Base-by-base conservation (phyloP, 2,888 invertebrate species). In the Kuschelorhynchus macadamiae region DNA sequence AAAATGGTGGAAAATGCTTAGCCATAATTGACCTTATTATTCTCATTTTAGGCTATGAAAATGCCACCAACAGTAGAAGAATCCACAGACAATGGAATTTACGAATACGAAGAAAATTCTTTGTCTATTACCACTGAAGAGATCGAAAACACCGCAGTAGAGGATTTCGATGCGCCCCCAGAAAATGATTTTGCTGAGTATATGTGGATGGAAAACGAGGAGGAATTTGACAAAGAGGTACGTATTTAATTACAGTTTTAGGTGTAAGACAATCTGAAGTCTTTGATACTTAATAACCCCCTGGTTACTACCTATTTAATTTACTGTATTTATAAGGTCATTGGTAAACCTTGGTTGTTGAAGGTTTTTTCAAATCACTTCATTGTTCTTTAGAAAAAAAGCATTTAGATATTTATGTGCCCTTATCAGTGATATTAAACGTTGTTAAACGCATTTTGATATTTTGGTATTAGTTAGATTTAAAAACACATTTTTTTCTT, bases 181-280 rank as follows among this genome's bases (percentile, higher is more conserved):
- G 89, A 87, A 49, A 89, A 89, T 62, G 95, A 95, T 83, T 96
- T 95, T 81, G 92, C 93, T 0, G 95, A 96, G 78, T 95, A 95
- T 80, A 88, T 95, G 87, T 96, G 96, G 96, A 96, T 96, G 95
- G 96, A 95, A 81, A 92, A 95, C 78, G 93, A 95, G 79, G 96
- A 96, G 78, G 95, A 95, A 79, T 95, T 95, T 80, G 95, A 96
- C 79, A 93, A 93, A 83, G 92, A 94, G 88, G 95, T 94, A 82
- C 75, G 61, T 25, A n/a, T n/a, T n/a, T n/a, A n/a, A n/a, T n/a
- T n/a, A n/a, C n/a, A n/a, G n/a, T 12, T 14, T 18, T 12, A 11
- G n/a, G n/a, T 14, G 2, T 12, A 12, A 67, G 49, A 33, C 11
- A 25, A 33, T 21, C 14, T 17, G 32, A 17, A 14, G 11, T 17